Conservation (phyloP, 2,797 vertebrate genomes). For the Mallotus villosus region DNA sequence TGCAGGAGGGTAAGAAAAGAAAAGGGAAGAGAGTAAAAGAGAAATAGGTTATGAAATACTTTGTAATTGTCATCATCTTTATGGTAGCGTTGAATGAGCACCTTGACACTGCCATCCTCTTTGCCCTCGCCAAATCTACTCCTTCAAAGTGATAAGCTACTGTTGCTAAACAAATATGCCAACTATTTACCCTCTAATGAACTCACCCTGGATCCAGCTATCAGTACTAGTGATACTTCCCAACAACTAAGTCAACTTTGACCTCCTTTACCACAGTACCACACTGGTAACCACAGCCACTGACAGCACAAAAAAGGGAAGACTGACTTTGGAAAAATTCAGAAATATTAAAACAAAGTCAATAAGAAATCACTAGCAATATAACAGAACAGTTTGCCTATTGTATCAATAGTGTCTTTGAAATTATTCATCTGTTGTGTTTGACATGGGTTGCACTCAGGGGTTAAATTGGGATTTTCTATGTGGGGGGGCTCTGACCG, state of each 20-base stretch:
- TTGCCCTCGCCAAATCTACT: background rate
- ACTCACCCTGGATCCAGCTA: background rate
- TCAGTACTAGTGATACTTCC: constrained; percentile 8
- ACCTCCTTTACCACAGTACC: background rate
- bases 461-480: too few species aligned
- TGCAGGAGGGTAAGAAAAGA: background rate
- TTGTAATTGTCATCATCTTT: background rate
- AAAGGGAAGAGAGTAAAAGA: too few species aligned
- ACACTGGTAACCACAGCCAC: background rate
- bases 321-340: too few species aligned
- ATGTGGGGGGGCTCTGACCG: too few species aligned
- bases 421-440: too few species aligned
- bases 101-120: background rate
- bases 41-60: background rate
- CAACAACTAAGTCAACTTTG: too few species aligned
- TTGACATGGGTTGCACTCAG: too few species aligned
- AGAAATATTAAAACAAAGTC: too few species aligned
- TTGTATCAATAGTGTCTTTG: too few species aligned
- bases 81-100: too few species aligned
- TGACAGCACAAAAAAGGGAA: background rate
- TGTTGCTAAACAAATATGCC: background rate
- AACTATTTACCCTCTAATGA: background rate
- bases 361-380: too few species aligned
- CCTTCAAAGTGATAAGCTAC: background rate
- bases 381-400: too few species aligned